These are phyloP conservation scores for Villa cingulata DNA, from an alignment of 2,888 invertebrate genomes.

Conservation along the genomic window DNA sequence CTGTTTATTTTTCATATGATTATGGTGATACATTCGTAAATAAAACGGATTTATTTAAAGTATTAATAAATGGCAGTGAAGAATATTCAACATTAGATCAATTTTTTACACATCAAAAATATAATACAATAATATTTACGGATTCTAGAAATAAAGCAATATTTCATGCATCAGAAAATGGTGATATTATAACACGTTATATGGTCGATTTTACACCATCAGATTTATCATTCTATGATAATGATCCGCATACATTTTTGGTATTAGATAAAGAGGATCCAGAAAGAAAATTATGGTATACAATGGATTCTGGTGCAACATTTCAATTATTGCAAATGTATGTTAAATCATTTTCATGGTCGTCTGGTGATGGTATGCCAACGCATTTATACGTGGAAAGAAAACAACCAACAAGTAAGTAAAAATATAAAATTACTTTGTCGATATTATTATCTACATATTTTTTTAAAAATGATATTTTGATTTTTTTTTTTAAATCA, in stretches of 20 bases:
- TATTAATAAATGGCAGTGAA: constrained; percentile 40
- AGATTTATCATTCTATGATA: constrained; percentile 62
- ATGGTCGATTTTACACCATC: constrained; percentile 62
- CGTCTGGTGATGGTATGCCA: constrained; percentile 40
- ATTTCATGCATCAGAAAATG: constrained; percentile 64
- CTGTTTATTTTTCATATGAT: constrained; percentile 69
- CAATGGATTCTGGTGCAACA: constrained; percentile 57
- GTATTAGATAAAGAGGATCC: constrained; percentile 60
- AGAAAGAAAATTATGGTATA: constrained; percentile 55
- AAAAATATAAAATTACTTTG: not conserved
- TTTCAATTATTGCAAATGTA: constrained; percentile 56
- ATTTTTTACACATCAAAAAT: constrained; percentile 72
- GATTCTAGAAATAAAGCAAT: constrained; percentile 63
- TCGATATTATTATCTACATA: no score
- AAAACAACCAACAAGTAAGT: constrained; percentile 43
- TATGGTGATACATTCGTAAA: constrained; percentile 70
- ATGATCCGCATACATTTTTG: constrained; percentile 52
- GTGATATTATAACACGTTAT: constrained; percentile 47
- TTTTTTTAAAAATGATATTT: not conserved
- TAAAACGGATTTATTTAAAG: constrained; percentile 52
- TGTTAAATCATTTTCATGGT: constrained; percentile 71
- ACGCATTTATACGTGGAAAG: constrained; percentile 55
- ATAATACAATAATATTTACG: constrained; percentile 69
- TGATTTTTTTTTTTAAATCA: not conserved
- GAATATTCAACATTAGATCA: constrained; percentile 62